These are phyloP conservation scores for Channa maculata DNA, from an alignment of 2,113 vertebrate species.

Conservation along the genomic window DNA sequence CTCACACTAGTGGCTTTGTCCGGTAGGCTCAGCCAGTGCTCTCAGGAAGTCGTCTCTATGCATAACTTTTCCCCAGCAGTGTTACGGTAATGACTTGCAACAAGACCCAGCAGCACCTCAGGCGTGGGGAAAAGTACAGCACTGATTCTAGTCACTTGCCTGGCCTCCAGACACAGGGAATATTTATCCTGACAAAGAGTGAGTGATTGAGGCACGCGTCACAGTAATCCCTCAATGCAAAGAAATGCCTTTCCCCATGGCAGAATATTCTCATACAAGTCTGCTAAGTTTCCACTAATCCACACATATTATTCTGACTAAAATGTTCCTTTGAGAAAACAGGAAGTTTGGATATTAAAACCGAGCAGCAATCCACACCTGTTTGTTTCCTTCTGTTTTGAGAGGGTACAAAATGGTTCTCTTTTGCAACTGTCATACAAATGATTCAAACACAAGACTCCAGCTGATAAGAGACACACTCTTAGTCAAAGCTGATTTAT, in stretches of 20 bases:
- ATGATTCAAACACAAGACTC: slow-evolving; percentile 4
- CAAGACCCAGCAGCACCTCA: slow-evolving; percentile 46
- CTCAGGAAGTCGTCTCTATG: slow-evolving; percentile 70
- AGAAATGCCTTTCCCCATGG: slow-evolving; percentile 66
- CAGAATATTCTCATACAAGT: slow-evolving; percentile 50
- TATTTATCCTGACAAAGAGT: slow-evolving; percentile 70
- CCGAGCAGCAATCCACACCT: not conserved
- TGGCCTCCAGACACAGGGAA: slow-evolving; percentile 57
- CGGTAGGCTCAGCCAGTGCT: slow-evolving; percentile 37
- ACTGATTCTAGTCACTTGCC: slow-evolving; percentile 43
- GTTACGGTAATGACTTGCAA: slow-evolving; percentile 72
- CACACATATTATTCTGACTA: slow-evolving; percentile 47
- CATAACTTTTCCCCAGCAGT: slow-evolving; percentile 59
- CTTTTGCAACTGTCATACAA: slow-evolving; percentile 13
- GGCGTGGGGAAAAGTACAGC: slow-evolving; percentile 40
- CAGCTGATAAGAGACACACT: not conserved
- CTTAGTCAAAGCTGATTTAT: slow-evolving; percentile 12
- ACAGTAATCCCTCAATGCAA: slow-evolving; percentile 70
- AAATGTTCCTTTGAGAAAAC: slow-evolving; percentile 53
- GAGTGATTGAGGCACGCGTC: slow-evolving; percentile 60
- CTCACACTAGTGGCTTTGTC: slow-evolving; percentile 75
- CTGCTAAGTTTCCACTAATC: slow-evolving; percentile 70
- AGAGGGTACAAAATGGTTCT: slow-evolving; percentile 9
- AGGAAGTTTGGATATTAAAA: slow-evolving; percentile 32
- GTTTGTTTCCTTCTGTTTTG: not conserved